Percentiles rank a stretch among this genome's conserved stretches.
phyloP scores from a whole-genome alignment of 2,113 vertebrate species.

The Aspidoscelis tigris region DNA sequence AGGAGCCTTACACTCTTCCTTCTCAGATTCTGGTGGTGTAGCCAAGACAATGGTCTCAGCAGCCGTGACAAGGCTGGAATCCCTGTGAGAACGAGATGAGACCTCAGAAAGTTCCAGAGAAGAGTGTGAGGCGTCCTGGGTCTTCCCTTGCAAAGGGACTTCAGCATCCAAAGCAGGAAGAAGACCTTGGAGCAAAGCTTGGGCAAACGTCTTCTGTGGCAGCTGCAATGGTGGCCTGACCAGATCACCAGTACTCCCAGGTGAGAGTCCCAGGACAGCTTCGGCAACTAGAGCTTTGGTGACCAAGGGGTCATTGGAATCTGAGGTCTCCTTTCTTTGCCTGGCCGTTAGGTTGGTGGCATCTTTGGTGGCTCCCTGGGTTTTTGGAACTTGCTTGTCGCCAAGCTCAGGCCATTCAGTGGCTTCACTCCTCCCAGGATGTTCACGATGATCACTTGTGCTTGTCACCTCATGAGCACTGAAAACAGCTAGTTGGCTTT shows the following conservation, averaged over 20 bases:
- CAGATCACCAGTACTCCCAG: rapidly evolving
- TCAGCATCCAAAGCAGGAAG: background rate
- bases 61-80: background rate
- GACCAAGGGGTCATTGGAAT: rapidly evolving
- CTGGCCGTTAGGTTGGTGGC: rapidly evolving
- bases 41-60: background rate
- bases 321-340: too few relatives aligned
- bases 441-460: background rate
- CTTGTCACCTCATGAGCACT: rapidly evolving
- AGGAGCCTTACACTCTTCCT: rapidly evolving
- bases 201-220: constrained; percentile 7
- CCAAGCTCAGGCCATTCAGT: rapidly evolving
- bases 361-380: rapidly evolving
- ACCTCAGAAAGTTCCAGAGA: background rate
- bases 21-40: background rate
- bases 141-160: rapidly evolving
- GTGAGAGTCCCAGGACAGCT: too few relatives aligned
- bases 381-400: rapidly evolving
- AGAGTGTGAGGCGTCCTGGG: rapidly evolving
- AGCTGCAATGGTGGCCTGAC: too few relatives aligned
- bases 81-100: rapidly evolving
- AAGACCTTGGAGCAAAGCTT: constrained; percentile 10
- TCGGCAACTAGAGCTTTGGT: background rate
- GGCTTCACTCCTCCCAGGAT: rapidly evolving
- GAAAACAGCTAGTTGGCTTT: rapidly evolving